Base-by-base conservation (phyloP, 2,113 vertebrate genomes). In the Psittacula cyanocephala region DNA sequence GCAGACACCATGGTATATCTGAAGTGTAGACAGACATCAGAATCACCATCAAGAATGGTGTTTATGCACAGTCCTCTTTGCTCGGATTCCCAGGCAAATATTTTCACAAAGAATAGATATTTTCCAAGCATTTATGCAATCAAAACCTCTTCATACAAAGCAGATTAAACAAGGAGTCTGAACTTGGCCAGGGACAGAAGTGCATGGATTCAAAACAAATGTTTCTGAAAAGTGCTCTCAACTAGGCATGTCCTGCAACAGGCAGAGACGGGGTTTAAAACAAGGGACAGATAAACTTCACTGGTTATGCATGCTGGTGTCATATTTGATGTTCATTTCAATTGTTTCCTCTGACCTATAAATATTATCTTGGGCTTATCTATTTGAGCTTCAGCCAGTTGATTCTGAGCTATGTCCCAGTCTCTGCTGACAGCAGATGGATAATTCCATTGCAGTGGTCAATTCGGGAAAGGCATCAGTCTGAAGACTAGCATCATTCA, bases 351-450 rank as follows among this genome's bases (percentile, higher is more conserved):
- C 91, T 70, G 76, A 59, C 88, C 79, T 88, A 88, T 77, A 81
- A 96, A 86, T 70, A 78, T 90, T 95, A 90, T 90, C 93, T 94
- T 46, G 27, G 55, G 49, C 53, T 96, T 97, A 91, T 90, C 93
- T 64, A 33, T 80, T 81, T 93, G 95, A 91, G 76, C 80, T 94
- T 92, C 71, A 91, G 88, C 82, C 93, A 95, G 7, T 88, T 93
- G 90, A 83, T 93, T 81, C 52, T 49, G 59, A 93, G 80, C 69
- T 81, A 13, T 49, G 52, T 72, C 62, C 24, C 57, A 10, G 53
- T 24, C 53, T 76, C 81, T 80, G 84, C 75, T 91, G 89, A 95
- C 87, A 91, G 65, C 1, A 0, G 52, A 31, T 85, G 81, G 39
- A 75, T 91, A 86, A 79, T 93, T 90, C 76, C 67, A 19, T 49